Evolutionary conservation across 37 sponge, comb jelly and placozoan genomes (phyloP).

Genomic region (Ephydatia muelleri): DNA sequence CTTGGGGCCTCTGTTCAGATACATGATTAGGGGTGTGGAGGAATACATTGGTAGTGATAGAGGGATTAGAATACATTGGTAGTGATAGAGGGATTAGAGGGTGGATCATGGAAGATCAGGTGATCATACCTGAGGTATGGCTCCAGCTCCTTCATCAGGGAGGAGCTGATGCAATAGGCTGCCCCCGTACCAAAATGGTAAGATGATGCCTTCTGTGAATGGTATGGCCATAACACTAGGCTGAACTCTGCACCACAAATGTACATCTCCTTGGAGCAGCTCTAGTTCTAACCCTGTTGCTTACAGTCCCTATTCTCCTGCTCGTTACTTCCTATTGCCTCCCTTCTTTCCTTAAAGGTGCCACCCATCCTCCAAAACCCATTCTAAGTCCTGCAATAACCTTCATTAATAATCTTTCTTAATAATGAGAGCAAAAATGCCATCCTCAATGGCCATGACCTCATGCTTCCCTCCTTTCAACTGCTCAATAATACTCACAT

Average conservation of each 20-base stretch:
- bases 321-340: too few species aligned
- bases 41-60: not conserved
- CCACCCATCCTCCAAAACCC: too few species aligned
- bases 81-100: not conserved
- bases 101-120: not conserved
- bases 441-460: too few species aligned
- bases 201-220: conserved; percentile 1
- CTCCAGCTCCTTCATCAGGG: conserved; percentile 48
- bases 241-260: not conserved
- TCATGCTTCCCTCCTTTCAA: too few species aligned
- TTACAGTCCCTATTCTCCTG: too few species aligned
- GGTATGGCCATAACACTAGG: not conserved
- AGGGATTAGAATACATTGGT: not conserved
- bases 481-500: too few species aligned
- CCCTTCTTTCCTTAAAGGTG: too few species aligned
- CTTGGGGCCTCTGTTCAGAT: not conserved
- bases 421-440: too few species aligned
- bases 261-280: not conserved
- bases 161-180: conserved; percentile 39
- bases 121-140: conserved; percentile 14
- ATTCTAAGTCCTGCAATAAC: too few species aligned
- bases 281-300: not conserved
- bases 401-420: too few species aligned
- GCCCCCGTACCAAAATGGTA: conserved; percentile 57
- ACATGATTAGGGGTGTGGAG: conserved; percentile 2